Evolutionary conservation across 92 coral and sea anemone species (phyloP).

Genomic region (Blastomussa wellsi): DNA sequence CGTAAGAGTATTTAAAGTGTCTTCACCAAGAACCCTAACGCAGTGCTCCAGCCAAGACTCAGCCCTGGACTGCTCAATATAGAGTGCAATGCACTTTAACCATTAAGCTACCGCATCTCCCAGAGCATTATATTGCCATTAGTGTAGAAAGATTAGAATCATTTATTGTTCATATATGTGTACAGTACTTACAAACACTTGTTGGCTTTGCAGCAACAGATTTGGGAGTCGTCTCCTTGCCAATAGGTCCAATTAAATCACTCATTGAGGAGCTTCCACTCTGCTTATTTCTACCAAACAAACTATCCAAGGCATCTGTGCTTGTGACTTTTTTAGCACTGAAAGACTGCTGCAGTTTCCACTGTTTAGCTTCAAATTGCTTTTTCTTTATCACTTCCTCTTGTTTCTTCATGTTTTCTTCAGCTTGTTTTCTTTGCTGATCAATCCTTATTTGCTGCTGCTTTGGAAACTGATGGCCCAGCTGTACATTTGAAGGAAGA

Average conservation of each 20-base stretch:
- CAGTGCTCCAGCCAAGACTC: too few species aligned
- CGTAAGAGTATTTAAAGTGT: too few species aligned
- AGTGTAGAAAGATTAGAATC: too few species aligned
- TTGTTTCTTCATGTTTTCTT: conserved; percentile 65
- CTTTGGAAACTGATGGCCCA: conserved; percentile 59
- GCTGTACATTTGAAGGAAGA: conserved; percentile 42
- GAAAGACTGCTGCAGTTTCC: conserved; percentile 74
- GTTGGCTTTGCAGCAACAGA: conserved; percentile 28
- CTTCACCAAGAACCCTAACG: too few species aligned
- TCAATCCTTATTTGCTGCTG: conserved; percentile 73
- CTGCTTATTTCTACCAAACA: conserved; percentile 82
- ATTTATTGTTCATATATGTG: too few species aligned
- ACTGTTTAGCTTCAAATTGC: conserved; percentile 85
- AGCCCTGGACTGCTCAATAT: too few species aligned
- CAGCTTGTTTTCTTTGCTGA: conserved; percentile 77
- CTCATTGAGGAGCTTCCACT: conserved; percentile 37
- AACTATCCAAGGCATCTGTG: conserved; percentile 60
- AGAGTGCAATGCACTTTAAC: too few species aligned
- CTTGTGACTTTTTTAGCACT: conserved; percentile 53
- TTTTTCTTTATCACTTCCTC: conserved; percentile 77
- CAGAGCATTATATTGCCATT: too few species aligned
- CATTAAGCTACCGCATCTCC: too few species aligned
- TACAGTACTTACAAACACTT: conserved; percentile 65
- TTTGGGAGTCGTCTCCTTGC: conserved; percentile 53
- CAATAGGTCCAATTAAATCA: conserved; percentile 73